Base-by-base conservation (phyloP, 2,113 vertebrate species). In the Columba livia region DNA sequence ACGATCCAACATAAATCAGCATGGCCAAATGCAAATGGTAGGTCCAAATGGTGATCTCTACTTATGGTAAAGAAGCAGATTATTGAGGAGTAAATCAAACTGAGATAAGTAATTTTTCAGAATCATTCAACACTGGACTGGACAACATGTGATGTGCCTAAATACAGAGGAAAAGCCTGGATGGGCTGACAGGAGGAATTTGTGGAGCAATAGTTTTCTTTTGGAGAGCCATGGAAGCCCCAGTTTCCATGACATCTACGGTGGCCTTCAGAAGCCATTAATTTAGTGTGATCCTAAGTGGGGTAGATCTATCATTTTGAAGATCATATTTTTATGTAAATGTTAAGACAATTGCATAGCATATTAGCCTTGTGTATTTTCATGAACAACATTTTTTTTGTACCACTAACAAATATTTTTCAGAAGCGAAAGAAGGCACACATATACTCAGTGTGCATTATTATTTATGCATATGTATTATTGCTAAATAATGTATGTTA, bases 401-500 rank as follows among this genome's bases (percentile, higher is more conserved):
- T 53, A 20, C 74, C 1, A 12, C 40, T 83, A 80, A 84, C 81
- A 93, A 88, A 79, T 79, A 70, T 44, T 90, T 88, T 89, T 74
- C 48, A 88, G 75, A 40, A 92, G 71, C 32, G 67, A 71, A 85
- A 83, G 56, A 32, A 81, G 25, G 42, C 60, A 72, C 47, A 64
- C 78, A 94, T 67, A 79, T 40, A 74, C 58, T 56, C 38, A 12
- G 47, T 70, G 38, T 56, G 40, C 54, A 78, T 94, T 54, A 81
- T 88, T 92, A 85, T 74, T 93, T 94, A 95, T 89, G 77, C 48
- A 69, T 70, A 48, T 65, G 79, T 56, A 87, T 94, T 91, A 89
- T 75, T 81, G 77, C 89, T 89, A 88, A 95, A 95, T 94, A 92
- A 96, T 83, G 77, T 38, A 94, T 48, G 83, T 47, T 96, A 75